Evolutionary conservation across 2,888 invertebrate genomes (phyloP).

Genomic region (Phalangium opilio): DNA sequence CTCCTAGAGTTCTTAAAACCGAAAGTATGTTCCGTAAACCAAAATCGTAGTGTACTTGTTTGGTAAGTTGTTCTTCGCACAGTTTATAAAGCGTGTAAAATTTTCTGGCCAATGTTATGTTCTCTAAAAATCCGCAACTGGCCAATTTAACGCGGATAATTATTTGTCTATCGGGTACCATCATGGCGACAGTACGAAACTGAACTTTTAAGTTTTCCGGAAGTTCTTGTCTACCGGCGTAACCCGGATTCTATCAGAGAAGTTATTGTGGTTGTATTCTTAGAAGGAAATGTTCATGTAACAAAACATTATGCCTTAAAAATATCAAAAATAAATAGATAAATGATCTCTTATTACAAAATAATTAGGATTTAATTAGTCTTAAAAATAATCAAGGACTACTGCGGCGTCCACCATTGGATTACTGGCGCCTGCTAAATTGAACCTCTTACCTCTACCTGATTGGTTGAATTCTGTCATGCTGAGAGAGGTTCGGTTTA

Average conservation of each 20-base stretch:
- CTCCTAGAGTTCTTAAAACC: slow-evolving; percentile 78
- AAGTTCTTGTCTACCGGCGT: slow-evolving; percentile 86
- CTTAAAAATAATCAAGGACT: too few species aligned
- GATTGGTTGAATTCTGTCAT: too few species aligned
- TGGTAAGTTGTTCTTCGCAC: slow-evolving; percentile 92
- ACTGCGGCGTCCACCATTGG: too few species aligned
- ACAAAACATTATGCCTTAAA: neutral
- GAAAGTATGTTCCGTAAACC: slow-evolving; percentile 89
- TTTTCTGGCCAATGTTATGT: slow-evolving; percentile 82
- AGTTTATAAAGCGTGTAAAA: slow-evolving; percentile 92
- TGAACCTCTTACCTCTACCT: too few species aligned
- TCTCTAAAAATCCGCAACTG: slow-evolving; percentile 88
- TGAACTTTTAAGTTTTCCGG: slow-evolving; percentile 96
- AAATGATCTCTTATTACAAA: too few species aligned
- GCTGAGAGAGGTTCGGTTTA: too few species aligned
- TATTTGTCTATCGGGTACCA: slow-evolving; percentile 95
- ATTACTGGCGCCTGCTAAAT: too few species aligned
- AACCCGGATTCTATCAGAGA: slow-evolving; percentile 90
- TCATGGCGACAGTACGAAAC: slow-evolving; percentile 95
- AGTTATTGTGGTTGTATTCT: slow-evolving; percentile 8
- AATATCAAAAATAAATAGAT: slow-evolving; percentile 1
- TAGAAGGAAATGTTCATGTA: neutral
- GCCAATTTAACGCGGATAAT: slow-evolving; percentile 92
- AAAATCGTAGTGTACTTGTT: slow-evolving; percentile 96
- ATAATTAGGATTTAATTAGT: too few species aligned